These are phyloP conservation scores for Poecilia velifera DNA, from an alignment of 2,797 vertebrate species.

Conservation along the genomic window DNA sequence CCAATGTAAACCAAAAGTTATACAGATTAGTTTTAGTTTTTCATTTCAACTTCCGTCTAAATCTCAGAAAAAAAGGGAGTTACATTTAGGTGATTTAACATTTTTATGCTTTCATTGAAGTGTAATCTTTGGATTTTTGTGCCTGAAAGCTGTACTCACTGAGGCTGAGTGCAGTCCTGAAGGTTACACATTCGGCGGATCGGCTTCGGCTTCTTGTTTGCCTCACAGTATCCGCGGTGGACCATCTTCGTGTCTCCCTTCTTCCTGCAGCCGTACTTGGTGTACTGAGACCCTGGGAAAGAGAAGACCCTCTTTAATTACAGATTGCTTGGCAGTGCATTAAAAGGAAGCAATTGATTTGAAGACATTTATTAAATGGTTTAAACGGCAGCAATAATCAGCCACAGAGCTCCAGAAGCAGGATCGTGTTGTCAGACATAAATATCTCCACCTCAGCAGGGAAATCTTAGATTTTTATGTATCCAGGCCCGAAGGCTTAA, in stretches of 20 bases:
- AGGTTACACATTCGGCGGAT: constrained; percentile 96
- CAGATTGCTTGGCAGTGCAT: not conserved
- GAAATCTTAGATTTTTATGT: not conserved
- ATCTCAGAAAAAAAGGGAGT: not conserved
- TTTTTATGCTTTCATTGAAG: not conserved
- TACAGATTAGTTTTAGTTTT: not conserved
- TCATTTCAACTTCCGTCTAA: not conserved
- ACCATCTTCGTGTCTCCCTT: constrained; percentile 95
- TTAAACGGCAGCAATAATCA: not conserved
- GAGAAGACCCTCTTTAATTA: not conserved
- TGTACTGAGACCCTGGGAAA: constrained; percentile 90
- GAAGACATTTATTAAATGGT: not conserved
- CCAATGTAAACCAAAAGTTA: not conserved
- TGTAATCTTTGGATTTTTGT: not conserved
- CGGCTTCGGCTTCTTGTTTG: constrained; percentile 93
- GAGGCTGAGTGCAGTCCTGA: constrained; percentile 92
- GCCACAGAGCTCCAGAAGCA: not conserved
- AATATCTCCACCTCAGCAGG: not conserved
- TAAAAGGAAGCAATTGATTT: not conserved
- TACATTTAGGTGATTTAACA: no score
- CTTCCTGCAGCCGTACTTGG: constrained; percentile 95
- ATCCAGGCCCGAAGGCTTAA: not conserved
- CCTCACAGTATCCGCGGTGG: constrained; percentile 92
- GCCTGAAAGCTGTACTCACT: constrained; percentile 82
- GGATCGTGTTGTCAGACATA: not conserved